phyloP scores from a whole-genome alignment of 2,797 vertebrate species.

The Astyanax mexicanus region DNA sequence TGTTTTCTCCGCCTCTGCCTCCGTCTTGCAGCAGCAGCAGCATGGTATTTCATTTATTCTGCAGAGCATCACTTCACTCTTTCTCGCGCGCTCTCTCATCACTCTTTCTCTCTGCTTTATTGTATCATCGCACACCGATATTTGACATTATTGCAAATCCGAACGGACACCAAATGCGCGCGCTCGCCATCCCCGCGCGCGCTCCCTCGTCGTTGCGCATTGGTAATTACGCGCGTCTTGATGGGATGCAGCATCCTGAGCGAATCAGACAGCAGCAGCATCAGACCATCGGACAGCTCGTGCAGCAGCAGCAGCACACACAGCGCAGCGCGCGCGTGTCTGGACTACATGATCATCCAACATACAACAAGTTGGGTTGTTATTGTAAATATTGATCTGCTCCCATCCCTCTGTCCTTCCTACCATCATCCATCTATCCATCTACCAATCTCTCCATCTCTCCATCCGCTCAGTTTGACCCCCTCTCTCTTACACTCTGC shows the following conservation, averaged over 20 bases:
- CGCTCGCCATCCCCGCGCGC: constrained; percentile 8
- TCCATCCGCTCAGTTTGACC: constrained; percentile 14
- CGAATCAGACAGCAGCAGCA: constrained; percentile 31
- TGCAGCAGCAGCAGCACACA: not conserved
- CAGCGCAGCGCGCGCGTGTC: constrained; percentile 7
- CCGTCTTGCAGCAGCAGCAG: constrained; percentile 53
- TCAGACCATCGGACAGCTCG: constrained; percentile 9
- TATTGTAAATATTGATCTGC: constrained; percentile 39
- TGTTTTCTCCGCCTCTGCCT: constrained; percentile 54
- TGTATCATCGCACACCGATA: constrained; percentile 18
- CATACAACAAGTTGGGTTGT: constrained; percentile 28
- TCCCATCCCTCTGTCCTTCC: constrained; percentile 19
- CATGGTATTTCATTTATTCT: constrained; percentile 51
- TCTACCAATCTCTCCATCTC: not conserved
- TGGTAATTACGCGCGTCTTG: constrained; percentile 15
- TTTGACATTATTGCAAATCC: constrained; percentile 36
- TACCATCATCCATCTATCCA: constrained; percentile 19
- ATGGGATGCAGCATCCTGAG: constrained; percentile 3
- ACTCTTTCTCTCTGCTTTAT: constrained; percentile 13
- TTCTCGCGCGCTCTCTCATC: constrained; percentile 28
- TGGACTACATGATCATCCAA: constrained; percentile 20
- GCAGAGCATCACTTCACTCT: constrained; percentile 27
- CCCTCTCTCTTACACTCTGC: constrained; percentile 9
- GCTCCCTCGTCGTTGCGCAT: not conserved
- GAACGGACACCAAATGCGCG: constrained; percentile 16